These are phyloP conservation scores for Diaprepes abbreviatus DNA, from an alignment of 2,888 invertebrate genomes.

Conservation along the genomic window DNA sequence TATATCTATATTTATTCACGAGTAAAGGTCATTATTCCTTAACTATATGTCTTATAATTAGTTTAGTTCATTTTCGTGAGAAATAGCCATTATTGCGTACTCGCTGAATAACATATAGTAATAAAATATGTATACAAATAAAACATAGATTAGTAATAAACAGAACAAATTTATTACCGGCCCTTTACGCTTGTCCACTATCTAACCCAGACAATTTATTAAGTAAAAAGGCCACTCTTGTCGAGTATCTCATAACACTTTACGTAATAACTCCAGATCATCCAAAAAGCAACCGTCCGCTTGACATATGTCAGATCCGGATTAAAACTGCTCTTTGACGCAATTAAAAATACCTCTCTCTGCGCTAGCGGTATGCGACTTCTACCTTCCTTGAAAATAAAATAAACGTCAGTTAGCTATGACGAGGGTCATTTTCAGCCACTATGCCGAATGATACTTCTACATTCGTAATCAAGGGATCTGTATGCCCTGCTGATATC, in stretches of 20 bases:
- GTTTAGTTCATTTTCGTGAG: no score
- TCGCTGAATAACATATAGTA: no score
- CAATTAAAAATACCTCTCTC: slow-evolving; percentile 46
- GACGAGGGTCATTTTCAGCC: slow-evolving; percentile 54
- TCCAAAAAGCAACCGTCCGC: slow-evolving; percentile 23
- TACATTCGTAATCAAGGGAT: slow-evolving; percentile 44
- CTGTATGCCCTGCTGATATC: slow-evolving; percentile 38
- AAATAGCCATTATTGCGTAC: no score
- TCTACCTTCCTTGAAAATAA: slow-evolving; percentile 52
- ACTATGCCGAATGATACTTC: slow-evolving; percentile 38
- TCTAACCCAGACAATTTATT: slow-evolving; percentile 1
- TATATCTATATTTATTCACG: no score
- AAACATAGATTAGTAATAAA: no score
- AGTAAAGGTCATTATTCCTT: no score
- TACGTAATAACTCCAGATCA: slow-evolving; percentile 28
- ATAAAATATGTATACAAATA: no score
- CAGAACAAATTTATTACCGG: no score
- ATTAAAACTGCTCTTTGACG: slow-evolving; percentile 43
- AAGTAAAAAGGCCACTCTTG: slow-evolving; percentile 15
- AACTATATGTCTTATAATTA: no score
- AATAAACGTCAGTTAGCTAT: slow-evolving; percentile 56
- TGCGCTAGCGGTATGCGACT: slow-evolving; percentile 51
- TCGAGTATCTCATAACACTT: slow-evolving; percentile 21
- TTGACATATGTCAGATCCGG: slow-evolving; percentile 47
- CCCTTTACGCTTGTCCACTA: background rate